Evolutionary conservation across 92 coral and sea anemone species (phyloP), one percentile per base, ranked within the genome.

Genomic region (Phenganax stokvisi): DNA sequence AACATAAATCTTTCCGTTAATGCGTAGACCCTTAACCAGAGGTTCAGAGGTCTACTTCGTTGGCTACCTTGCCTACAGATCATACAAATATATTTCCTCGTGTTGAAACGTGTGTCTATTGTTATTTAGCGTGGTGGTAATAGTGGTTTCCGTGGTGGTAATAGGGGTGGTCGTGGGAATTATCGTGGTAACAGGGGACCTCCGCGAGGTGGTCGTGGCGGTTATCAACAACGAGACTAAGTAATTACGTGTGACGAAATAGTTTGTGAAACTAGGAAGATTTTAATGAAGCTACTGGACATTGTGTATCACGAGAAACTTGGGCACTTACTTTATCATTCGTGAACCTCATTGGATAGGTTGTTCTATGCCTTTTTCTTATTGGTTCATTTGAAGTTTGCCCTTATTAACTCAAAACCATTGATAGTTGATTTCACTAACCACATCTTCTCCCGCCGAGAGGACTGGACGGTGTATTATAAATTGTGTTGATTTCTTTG

Each of bases 211-310:
- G 83, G 83, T 53, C 83, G 92, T 44, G 90, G 96, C 27, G 90
- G 96, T 10, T 90, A 90, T 7, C 90, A 88, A 28, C 89, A 87
- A 27, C 96, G 88, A 72, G 90, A 90, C 80, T 88, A 76, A 63
- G 17, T 31, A 17, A 55, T 56, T 54, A 68, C 54, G 82, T 72
- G 51, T 68, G 76, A 52, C 68, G 60, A 54, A 58, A 54, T 58
- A 37, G 80, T 75, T 83, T 30, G 57, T 17, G 76, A n/a, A 74
- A 78, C 84, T 84, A 86, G 97, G 97, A 94, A 94, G 98, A 94
- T 94, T 94, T 90, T 89, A 97, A 94, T 94, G 98, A 92, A 94
- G 98, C 94, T 80, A 88, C 92, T 90, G 98, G 96, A 79, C 83
- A 79, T 79, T 79, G 83, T 79, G 83, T 79, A 79, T 79, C 83